A percentile compares a stretch with the other conserved stretches of the same genome.
Evolutionary conservation across 2,888 invertebrate genomes (phyloP).

Genomic region (Nephrotoma guestfalica): DNA sequence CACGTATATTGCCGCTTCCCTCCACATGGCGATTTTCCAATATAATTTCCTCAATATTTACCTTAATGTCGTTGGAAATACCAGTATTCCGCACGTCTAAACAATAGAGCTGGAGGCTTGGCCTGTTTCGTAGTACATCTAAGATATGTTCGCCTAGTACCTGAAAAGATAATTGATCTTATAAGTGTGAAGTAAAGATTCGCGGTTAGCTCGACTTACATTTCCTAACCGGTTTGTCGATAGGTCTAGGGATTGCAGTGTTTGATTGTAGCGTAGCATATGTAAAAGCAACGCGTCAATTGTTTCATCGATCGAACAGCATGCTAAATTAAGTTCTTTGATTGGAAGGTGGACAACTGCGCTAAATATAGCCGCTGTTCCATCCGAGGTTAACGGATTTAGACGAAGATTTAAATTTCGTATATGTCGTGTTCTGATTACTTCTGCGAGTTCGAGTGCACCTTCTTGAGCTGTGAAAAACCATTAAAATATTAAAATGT

Average conservation of each 20-base stretch:
- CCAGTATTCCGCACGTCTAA: conserved; percentile 27
- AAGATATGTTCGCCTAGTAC: conserved; percentile 24
- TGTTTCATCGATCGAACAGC: conserved; percentile 22
- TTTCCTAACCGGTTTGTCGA: conserved; percentile 26
- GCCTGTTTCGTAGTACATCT: conserved; percentile 25
- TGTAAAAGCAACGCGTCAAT: conserved; percentile 26
- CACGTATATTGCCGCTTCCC: background rate
- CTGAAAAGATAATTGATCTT: background rate
- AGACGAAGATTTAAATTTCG: conserved; percentile 22
- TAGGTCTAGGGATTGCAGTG: conserved; percentile 20
- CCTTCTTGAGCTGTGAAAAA: conserved; percentile 23
- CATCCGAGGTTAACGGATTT: conserved; percentile 31
- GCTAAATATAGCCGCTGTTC: conserved; percentile 26
- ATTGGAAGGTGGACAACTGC: conserved; percentile 21
- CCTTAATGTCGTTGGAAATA: conserved; percentile 19
- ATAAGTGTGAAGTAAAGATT: background rate
- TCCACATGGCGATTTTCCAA: conserved; percentile 8
- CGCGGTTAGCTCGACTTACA: conserved; percentile 14
- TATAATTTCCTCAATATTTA: conserved; percentile 18
- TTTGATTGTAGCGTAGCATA: conserved; percentile 23
- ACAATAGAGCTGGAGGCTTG: conserved; percentile 15
- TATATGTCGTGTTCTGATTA: conserved; percentile 19
- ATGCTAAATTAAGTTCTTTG: conserved; percentile 21
- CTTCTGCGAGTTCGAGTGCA: conserved; percentile 23
- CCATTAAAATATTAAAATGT: background rate